Conservation (phyloP, 1,140 invertebrate genomes). For the Cydia fagiglandana region DNA sequence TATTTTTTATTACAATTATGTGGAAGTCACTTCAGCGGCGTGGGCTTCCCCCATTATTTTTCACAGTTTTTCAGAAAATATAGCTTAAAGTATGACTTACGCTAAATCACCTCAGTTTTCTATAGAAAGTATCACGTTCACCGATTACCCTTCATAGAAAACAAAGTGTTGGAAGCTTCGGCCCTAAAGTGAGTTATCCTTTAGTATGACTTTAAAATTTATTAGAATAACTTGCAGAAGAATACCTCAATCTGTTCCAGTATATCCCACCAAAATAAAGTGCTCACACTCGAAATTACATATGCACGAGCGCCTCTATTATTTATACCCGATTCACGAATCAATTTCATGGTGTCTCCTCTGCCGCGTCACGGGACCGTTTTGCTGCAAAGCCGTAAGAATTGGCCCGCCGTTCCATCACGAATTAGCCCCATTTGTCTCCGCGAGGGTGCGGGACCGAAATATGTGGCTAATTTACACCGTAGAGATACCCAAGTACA, state of each 20-base stretch:
- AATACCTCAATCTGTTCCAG: not conserved
- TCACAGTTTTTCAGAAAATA: too few relatives aligned
- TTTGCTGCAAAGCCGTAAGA: constrained; percentile 25
- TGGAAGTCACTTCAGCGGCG: too few relatives aligned
- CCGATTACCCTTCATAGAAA: too few relatives aligned
- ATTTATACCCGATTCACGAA: constrained; percentile 20
- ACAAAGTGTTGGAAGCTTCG: too few relatives aligned
- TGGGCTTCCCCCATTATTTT: too few relatives aligned
- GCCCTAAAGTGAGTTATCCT: too few relatives aligned
- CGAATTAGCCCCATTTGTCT: constrained; percentile 29
- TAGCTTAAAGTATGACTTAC: too few relatives aligned
- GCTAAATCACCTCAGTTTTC: too few relatives aligned
- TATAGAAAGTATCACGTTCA: too few relatives aligned
- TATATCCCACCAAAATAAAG: not conserved
- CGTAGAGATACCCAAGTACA: not conserved
- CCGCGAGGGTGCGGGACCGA: constrained; percentile 2
- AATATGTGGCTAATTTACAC: constrained; percentile 25
- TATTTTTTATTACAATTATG: too few relatives aligned
- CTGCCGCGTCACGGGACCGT: not conserved
- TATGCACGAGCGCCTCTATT: not conserved
- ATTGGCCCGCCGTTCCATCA: constrained; percentile 23
- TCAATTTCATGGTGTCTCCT: constrained; percentile 7
- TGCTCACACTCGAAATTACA: not conserved
- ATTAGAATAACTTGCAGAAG: too few relatives aligned
- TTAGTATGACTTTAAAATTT: too few relatives aligned